Conservation (phyloP, 2,113 vertebrate genomes). For the Coreoperca whiteheadi region DNA sequence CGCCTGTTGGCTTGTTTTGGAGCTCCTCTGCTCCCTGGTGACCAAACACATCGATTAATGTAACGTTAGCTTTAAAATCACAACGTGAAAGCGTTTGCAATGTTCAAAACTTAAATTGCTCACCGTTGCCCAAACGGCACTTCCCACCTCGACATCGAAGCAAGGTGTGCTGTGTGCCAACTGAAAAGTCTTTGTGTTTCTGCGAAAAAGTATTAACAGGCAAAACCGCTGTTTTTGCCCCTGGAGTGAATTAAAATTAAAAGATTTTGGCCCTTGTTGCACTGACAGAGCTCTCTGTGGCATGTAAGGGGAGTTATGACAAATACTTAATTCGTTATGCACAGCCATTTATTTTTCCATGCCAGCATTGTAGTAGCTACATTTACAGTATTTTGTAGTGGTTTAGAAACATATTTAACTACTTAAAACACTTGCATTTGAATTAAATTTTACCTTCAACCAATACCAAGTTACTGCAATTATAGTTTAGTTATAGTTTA, state of each 20-base stretch:
- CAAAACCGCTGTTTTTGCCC: background rate
- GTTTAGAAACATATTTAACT: background rate
- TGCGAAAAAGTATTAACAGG: background rate
- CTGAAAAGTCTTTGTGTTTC: no score
- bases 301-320: background rate
- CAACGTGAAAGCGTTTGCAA: no score
- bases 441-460: background rate
- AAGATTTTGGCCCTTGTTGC: background rate
- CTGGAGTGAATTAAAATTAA: no score
- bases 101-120: no score
- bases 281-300: background rate
- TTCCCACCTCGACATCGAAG: no score
- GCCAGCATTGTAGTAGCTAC: background rate
- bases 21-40: no score
- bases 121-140: no score
- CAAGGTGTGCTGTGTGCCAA: no score
- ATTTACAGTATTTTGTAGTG: background rate
- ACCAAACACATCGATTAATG: no score
- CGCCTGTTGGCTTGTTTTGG: no score
- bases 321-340: background rate
- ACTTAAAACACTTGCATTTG: background rate
- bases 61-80: no score
- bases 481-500: background rate
- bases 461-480: background rate
- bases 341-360: background rate